Evolutionary conservation across 2,888 invertebrate genomes (phyloP).

Genomic region (Tortrix viridana): DNA sequence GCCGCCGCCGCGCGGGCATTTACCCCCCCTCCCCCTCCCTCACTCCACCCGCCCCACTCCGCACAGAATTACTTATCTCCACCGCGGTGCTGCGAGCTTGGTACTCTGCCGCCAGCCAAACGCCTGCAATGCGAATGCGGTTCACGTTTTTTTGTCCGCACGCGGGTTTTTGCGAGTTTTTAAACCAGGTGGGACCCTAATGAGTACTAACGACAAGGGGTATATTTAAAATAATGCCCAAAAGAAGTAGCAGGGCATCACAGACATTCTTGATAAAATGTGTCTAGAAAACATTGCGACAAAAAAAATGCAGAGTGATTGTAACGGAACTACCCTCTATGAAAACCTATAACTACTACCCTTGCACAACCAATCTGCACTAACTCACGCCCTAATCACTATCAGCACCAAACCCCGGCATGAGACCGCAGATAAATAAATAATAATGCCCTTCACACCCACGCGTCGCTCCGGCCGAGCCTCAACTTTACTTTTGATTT

Average conservation of each 20-base stretch:
- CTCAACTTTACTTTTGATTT: constrained; percentile 26
- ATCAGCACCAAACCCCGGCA: constrained; percentile 5
- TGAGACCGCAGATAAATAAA: constrained; percentile 16
- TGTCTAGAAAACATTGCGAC: not conserved
- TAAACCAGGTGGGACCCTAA: constrained; percentile 33
- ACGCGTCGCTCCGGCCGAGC: constrained; percentile 8
- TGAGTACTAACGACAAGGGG: constrained; percentile 35
- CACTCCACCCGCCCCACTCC: constrained; percentile 53
- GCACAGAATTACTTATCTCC: constrained; percentile 74
- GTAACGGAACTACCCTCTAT: not conserved
- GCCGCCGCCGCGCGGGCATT: constrained; percentile 80
- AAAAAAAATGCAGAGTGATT: not conserved
- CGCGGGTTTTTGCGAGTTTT: constrained; percentile 20
- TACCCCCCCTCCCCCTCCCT: constrained; percentile 65
- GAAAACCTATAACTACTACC: not conserved
- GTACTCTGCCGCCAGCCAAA: constrained; percentile 77
- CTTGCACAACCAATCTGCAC: constrained; percentile 1
- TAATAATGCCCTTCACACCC: constrained; percentile 19
- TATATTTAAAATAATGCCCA: constrained; percentile 29
- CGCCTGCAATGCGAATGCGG: constrained; percentile 76
- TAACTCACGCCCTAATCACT: constrained; percentile 13
- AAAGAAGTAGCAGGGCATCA: not conserved
- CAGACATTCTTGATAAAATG: not conserved
- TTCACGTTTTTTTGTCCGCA: constrained; percentile 60
- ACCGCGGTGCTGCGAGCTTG: constrained; percentile 65